A percentile compares a stretch with the other conserved stretches of the same genome.
These are phyloP conservation scores for Platichthys stellatus DNA, from an alignment of 2,113 vertebrate genomes.

Conservation along the genomic window DNA sequence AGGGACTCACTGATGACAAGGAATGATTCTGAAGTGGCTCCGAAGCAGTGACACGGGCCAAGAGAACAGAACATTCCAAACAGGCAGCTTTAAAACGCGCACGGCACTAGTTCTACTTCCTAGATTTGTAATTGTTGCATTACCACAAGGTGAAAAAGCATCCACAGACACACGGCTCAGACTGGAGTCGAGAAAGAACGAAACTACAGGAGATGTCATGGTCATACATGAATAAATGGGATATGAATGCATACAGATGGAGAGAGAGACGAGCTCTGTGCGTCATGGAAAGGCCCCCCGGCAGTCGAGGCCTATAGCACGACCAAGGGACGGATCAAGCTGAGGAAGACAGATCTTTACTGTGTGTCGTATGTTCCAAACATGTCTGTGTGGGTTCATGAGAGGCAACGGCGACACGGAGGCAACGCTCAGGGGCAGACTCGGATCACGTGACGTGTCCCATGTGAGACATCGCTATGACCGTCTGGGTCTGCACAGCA, in stretches of 20 bases:
- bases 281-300: background rate
- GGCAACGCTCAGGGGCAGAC: slow-evolving; percentile 15
- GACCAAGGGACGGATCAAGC: background rate
- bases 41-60: too few relatives aligned
- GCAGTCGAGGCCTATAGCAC: background rate
- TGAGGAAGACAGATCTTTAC: too few relatives aligned
- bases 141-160: background rate
- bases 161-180: background rate
- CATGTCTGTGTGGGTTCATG: slow-evolving; percentile 5
- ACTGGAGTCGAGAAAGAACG: background rate
- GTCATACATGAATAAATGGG: background rate
- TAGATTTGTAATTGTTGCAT: background rate
- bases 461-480: slow-evolving; percentile 44
- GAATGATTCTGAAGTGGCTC: too few relatives aligned
- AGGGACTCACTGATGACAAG: too few relatives aligned
- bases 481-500: slow-evolving; percentile 52
- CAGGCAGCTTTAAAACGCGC: too few relatives aligned
- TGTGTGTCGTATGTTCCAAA: background rate
- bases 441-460: slow-evolving; percentile 33
- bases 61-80: too few relatives aligned
- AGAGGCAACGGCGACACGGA: slow-evolving; percentile 4
- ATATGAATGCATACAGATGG: background rate
- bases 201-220: background rate
- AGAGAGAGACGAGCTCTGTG: background rate
- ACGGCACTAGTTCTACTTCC: background rate